Base-by-base conservation (phyloP, 92 coral and sea anemone species). In the Scolanthus callimorphus region DNA sequence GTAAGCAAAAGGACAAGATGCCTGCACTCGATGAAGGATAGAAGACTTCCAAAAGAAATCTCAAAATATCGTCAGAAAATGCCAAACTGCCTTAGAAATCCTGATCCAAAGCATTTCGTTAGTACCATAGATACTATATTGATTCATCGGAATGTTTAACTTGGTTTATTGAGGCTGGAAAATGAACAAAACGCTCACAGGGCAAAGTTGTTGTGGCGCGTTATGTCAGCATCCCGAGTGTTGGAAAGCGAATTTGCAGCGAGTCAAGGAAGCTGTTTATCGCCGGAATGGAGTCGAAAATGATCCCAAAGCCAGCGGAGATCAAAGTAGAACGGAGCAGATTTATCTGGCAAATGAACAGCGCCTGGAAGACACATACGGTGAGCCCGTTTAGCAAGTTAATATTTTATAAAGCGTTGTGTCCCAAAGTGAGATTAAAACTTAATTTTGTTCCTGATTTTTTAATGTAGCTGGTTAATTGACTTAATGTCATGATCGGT, bases 151-250 rank as follows among this genome's bases (percentile, higher is more conserved):
- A 34, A 15, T 15, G 6, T 6, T 34, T 34, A 6, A 34, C 43
- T 6, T 34, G 6, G 6, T 6, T 34, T 34, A 34, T 34, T 6
- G 43, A 6, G 43, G 15, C 6, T 6, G 6, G 6, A 34, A 6
- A 15, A 15, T 34, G 43, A 34, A 34, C 15, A 34, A 15, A 34
- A 34, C 15, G 43, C 43, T 6, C 15, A 54, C 30, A 27, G 68
- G 20, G 71, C 63, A 63, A 49, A 70, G 69, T 4, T 85, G 87
- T 71, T 79, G 73, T 31, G 82, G 80, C 27, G 25, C 70, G 28
- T 57, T 94, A 25, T 94, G 99, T 50, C 99, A 94, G 55, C 99
- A 94, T 72, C 99, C 99, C 22, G 96, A 84, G 39, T 94, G 99
- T 59, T 94, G 99, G 99, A 73, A 73, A 41, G 73, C 92, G 12